Evolutionary conservation across 2,888 invertebrate species (phyloP).

Genomic region (Spodoptera littoralis): DNA sequence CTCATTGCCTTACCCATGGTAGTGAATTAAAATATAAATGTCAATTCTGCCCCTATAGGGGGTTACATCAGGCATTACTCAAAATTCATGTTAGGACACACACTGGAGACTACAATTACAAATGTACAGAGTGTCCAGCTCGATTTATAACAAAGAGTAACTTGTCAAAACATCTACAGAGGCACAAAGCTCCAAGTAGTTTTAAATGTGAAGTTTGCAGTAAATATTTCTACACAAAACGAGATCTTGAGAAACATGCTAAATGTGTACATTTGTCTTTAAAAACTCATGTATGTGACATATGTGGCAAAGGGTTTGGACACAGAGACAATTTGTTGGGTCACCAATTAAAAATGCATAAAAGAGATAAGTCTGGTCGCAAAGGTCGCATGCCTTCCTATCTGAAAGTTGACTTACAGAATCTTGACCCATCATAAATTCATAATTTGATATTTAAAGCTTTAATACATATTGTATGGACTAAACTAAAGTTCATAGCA

Average conservation of each 20-base stretch:
- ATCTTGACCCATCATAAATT: neutral
- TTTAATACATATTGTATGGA: too few relatives aligned
- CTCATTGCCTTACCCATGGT: conserved; percentile 63
- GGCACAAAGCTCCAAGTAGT: conserved; percentile 49
- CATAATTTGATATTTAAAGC: too few relatives aligned
- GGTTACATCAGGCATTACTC: conserved; percentile 62
- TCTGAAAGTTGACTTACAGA: conserved; percentile 38
- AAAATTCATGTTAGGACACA: conserved; percentile 68
- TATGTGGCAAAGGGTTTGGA: conserved; percentile 64
- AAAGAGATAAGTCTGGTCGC: conserved; percentile 52
- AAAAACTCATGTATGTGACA: conserved; percentile 61
- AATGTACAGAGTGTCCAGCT: conserved; percentile 64
- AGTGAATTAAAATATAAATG: conserved; percentile 66
- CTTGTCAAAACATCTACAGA: conserved; percentile 59
- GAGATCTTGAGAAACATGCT: conserved; percentile 57
- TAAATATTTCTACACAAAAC: conserved; percentile 53
- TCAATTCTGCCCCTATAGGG: conserved; percentile 67
- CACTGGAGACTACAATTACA: conserved; percentile 66
- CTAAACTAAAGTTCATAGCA: too few relatives aligned
- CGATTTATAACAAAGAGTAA: conserved; percentile 68
- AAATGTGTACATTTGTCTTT: conserved; percentile 55
- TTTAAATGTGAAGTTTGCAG: conserved; percentile 55
- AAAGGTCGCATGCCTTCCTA: conserved; percentile 58
- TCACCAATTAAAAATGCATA: conserved; percentile 65
- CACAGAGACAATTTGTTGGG: conserved; percentile 60